Evolutionary conservation across 2,113 vertebrate genomes (phyloP), one percentile per base, ranked within the genome.

Genomic region (Etheostoma cragini): DNA sequence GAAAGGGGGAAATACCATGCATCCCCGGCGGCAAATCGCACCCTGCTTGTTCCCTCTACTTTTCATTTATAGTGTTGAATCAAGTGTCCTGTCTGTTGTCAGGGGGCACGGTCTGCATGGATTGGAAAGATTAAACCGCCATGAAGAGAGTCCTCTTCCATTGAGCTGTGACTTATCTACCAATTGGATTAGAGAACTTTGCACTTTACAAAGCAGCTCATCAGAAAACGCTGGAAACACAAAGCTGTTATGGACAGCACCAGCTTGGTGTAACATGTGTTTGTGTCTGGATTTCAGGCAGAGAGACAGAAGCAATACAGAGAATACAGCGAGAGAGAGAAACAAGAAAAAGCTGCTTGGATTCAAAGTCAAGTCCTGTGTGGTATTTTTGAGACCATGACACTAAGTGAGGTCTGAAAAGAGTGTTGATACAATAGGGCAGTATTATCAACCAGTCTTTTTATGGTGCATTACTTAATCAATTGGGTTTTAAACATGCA

Each of bases 121-220:
- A 88, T 70, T 79, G 76, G 75, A 82, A 79, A 87, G 87, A 82
- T 85, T 85, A 87, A 88, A 89, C 33, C 60, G 81, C 78, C 68
- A 78, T 86, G 85, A 86, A 73, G 81, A 68, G 72, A 82, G 84
- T 80, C 69, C 33, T 75, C 65, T 67, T 60, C 62, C 65, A 80
- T 80, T 79, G 81, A 90, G 83, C 86, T 87, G 64, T 90, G 88
- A 80, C 77, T 79, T 81, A 63, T 70, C 30, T 63, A 71, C 67
- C 74, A 38, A 80, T 64, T 56, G 88, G 79, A 90, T 89, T 90
- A 89, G 72, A 72, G 79, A 85, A 86, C 85, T 83, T 83, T 87
- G 83, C 85, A 89, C 87, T 90, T 86, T 85, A 87, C 82, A 87
- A 75, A 90, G 88, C 84, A 72, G 84, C 82, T 88, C 78, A 87